Conservation (phyloP, 2,113 vertebrate species). For the Toxotes jaculatrix region DNA sequence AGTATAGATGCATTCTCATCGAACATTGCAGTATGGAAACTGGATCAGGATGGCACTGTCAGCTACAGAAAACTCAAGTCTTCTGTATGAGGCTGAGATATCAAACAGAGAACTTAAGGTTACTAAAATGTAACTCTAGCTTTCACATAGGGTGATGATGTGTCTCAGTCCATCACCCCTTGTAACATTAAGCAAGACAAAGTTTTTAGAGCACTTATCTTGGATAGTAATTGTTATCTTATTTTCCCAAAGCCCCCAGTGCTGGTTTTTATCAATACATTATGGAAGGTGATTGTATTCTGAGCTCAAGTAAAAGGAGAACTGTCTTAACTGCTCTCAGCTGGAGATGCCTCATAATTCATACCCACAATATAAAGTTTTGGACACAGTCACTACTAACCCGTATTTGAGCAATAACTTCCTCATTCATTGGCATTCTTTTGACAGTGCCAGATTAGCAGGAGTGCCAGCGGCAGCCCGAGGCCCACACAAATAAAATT, state of each 20-base stretch:
- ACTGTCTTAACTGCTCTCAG: neutral
- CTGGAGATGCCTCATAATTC: neutral
- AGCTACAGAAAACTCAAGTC: conserved; percentile 13
- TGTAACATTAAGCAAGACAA: neutral
- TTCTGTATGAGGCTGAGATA: neutral
- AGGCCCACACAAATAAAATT: conserved; percentile 73
- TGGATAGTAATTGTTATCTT: neutral
- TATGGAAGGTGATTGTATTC: neutral
- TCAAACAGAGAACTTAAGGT: neutral
- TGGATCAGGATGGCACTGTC: neutral
- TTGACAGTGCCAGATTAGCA: conserved; percentile 46
- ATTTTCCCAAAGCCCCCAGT: neutral
- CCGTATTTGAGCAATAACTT: conserved; percentile 37
- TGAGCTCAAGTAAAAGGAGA: neutral
- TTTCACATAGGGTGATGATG: neutral
- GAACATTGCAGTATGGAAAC: neutral
- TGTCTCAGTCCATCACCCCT: too few relatives aligned
- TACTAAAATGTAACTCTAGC: neutral
- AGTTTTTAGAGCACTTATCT: neutral
- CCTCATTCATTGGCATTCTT: conserved; percentile 38
- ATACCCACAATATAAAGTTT: neutral
- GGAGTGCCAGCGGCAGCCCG: conserved; percentile 54
- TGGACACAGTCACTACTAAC: conserved; percentile 13
- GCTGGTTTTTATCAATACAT: neutral
- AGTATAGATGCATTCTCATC: neutral